Evolutionary conservation across 23 tunicate species (phyloP), one percentile per base, ranked within the genome.

Genomic region (Styela clava): DNA sequence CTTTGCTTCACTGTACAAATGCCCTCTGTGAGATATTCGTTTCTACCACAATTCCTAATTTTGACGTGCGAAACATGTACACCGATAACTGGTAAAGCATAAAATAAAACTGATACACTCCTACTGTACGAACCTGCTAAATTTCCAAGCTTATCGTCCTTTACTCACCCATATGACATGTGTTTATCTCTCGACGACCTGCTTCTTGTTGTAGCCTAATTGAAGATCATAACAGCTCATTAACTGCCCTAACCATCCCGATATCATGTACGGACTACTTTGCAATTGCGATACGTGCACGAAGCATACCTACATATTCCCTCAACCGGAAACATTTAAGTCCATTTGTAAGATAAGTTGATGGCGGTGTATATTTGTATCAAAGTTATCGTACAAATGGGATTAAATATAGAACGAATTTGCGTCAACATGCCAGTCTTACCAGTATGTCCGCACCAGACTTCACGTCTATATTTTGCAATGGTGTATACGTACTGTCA

Each of bases 201-300:
- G 81, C 81, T 24, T 52, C 65, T 52, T 56, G 81, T 52, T 52
- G 31, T 44, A 56, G 2, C 81, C 81, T 76, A 76, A 76, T 76
- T 76, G 81, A 76, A 76, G 81, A 76, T 76, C 81, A 76, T 29
- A 76, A 76, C 81, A 76, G 65, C 35, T 71, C 77, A 71, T 71
- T 71, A 71, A 28, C 77, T 29, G 12, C 77, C 77, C 27, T 28
- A 33, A 33, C 77, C 77, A 71, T 35, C 12, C 56, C 12, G 56
- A 44, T 44, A 44, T 5, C 56, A 44, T 12, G 7, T 7, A 7
- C 9, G 56, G 56, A 44, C 56, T 44, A 5, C 7, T 44, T 44
- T 44, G 7, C 56, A 5, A 44, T 44, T 7, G 56, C 56, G 12
- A 12, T 44, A 44, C 7, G 12, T 44, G 56, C 12, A 5, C 7